Evolutionary conservation across 1,140 invertebrate species (phyloP).

Genomic region (Drosophila insularis): DNA sequence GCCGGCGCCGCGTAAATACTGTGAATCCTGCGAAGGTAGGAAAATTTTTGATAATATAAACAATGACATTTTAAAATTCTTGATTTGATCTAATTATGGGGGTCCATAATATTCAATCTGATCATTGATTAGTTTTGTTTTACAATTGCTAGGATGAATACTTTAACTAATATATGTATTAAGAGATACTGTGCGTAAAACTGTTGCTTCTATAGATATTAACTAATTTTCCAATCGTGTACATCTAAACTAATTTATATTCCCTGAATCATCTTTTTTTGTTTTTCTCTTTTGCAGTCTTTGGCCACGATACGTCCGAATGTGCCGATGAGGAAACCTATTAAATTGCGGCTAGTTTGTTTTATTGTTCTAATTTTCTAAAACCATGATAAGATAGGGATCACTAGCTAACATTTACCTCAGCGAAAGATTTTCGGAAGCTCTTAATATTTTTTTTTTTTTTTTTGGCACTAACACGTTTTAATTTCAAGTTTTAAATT

Average conservation of each 20-base stretch:
- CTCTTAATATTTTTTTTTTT: too few relatives aligned
- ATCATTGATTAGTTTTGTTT: too few relatives aligned
- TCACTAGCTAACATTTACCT: constrained; percentile 45
- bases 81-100: too few relatives aligned
- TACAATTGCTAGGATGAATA: too few relatives aligned
- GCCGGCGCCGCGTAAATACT: constrained; percentile 89
- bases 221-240: not conserved
- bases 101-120: too few relatives aligned
- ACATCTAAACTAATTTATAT: too few relatives aligned
- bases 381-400: constrained; percentile 1
- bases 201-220: too few relatives aligned
- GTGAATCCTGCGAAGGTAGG: constrained; percentile 95
- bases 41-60: too few relatives aligned
- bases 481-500: constrained; percentile 36
- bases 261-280: constrained; percentile 2
- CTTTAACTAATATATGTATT: too few relatives aligned
- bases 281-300: constrained; percentile 84
- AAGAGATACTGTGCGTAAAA: too few relatives aligned
- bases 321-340: constrained; percentile 93
- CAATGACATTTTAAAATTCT: too few relatives aligned
- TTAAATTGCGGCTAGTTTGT: constrained; percentile 82
- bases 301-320: constrained; percentile 90
- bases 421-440: constrained; percentile 19
- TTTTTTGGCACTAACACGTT: constrained; percentile 24
- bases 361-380: constrained; percentile 14